Conservation (phyloP, 2,797 vertebrate species). For the Sebastes goodei region DNA sequence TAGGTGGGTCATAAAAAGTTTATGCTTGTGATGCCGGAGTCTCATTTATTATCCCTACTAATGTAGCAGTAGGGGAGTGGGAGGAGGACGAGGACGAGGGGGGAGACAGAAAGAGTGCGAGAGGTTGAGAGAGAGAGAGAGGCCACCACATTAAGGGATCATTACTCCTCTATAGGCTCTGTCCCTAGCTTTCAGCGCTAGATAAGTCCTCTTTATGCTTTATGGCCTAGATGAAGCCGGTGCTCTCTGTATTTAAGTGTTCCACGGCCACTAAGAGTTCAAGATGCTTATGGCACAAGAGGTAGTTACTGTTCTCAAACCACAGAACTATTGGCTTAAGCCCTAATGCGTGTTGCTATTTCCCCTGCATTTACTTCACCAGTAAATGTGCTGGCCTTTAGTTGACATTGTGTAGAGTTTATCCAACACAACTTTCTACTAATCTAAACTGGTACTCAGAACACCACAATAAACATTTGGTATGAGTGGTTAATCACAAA, state of each 20-base stretch:
- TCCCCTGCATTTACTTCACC: slow-evolving; percentile 44
- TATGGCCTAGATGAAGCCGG: slow-evolving; percentile 71
- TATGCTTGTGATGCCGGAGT: slow-evolving; percentile 76
- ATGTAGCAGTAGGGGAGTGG: slow-evolving; percentile 72
- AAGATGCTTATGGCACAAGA: slow-evolving; percentile 73
- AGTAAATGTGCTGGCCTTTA: slow-evolving; percentile 24
- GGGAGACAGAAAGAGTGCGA: slow-evolving; percentile 45
- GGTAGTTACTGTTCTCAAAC: slow-evolving; percentile 75
- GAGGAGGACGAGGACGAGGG: background rate
- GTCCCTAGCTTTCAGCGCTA: slow-evolving; percentile 69
- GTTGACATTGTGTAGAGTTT: background rate
- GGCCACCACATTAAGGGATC: slow-evolving; percentile 79
- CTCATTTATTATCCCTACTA: slow-evolving; percentile 84
- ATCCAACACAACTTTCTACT: background rate
- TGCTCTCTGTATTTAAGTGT: slow-evolving; percentile 80
- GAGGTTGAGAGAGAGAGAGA: slow-evolving; percentile 59
- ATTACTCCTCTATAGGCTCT: slow-evolving; percentile 75
- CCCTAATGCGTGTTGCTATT: slow-evolving; percentile 55
- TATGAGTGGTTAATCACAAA: background rate
- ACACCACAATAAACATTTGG: background rate
- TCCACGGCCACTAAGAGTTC: slow-evolving; percentile 73
- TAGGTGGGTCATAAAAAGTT: slow-evolving; percentile 83
- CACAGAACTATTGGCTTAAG: slow-evolving; percentile 65
- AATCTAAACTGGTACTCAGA: background rate
- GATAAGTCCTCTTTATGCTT: slow-evolving; percentile 72